phyloP scores from a whole-genome alignment of 2,797 vertebrate species.

The Monodelphis domestica region DNA sequence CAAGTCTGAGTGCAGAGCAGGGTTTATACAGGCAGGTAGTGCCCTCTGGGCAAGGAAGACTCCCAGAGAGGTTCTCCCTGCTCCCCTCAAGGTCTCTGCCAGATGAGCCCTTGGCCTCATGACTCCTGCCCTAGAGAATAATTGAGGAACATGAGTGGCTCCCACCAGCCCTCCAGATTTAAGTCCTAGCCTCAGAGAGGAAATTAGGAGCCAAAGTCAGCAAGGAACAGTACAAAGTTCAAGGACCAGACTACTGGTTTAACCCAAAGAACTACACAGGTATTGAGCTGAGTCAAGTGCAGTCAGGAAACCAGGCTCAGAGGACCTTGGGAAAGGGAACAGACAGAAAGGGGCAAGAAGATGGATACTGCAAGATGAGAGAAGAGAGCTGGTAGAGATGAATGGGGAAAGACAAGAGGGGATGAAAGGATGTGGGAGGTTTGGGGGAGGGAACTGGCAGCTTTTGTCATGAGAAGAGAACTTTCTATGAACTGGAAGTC shows the following conservation, averaged over 20 bases:
- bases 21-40: neutral
- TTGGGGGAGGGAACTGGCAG: fast-evolving
- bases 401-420: fast-evolving
- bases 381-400: neutral
- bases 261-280: neutral
- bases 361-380: neutral
- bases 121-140: neutral
- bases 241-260: conserved; percentile 47
- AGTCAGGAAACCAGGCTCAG: neutral
- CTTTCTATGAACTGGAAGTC: neutral
- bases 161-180: neutral
- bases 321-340: neutral
- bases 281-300: neutral
- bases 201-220: neutral
- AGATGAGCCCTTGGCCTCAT: neutral
- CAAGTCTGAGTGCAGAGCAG: neutral
- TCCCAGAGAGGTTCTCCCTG: neutral
- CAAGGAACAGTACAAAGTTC: neutral
- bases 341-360: neutral
- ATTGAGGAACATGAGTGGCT: neutral
- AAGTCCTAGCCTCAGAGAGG: neutral
- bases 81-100: neutral
- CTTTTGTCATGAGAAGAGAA: neutral
- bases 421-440: neutral
- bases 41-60: neutral